Evolutionary conservation across 2,888 invertebrate genomes (phyloP), one percentile per base, ranked within the genome.

Genomic region (Lasius platythorax): DNA sequence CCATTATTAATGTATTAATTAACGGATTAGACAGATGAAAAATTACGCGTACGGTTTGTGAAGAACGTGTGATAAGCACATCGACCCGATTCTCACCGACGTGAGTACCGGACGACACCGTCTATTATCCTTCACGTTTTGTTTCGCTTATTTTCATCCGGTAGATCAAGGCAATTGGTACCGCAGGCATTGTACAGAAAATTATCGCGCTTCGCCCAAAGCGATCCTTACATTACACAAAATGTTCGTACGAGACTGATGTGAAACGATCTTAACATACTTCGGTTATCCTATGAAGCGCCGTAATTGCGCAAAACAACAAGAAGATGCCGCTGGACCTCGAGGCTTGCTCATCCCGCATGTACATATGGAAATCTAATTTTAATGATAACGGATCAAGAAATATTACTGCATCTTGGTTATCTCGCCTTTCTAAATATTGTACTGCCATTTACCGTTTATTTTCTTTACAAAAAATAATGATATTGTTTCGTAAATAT

Each of bases 101-200:
- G 43, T 56, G 78, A 58, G 79, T 61, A 81, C 79, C 74, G 79
- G 79, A 74, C 79, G 79, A 81, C 79, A 81, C 33, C 79, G 79
- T 61, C 74, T 74, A 74, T 81, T 81, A 74, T 81, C 61, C 61
- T 56, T 68, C 72, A 9, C 79, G 18, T 81, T 74, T 73, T 81
- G 79, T 81, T 81, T 81, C 79, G 79, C 79, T 81, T 81, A 81
- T 81, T 81, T 81, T 81, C 74, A 81, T 81, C 79, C 79, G 79
- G 79, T 61, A 74, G 75, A 81, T 74, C 79, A 74, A 81, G 79
- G 79, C 79, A 81, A 81, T 81, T 81, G 79, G 79, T 81, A 81
- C 79, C 79, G 79, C 74, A 43, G 79, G 74, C 79, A 81, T 81
- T 81, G 79, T 81, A 66, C 74, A 81, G 79, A 81, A 73, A 81